These are phyloP conservation scores for Melanerpes aurifrons DNA, from an alignment of 2,113 vertebrate genomes.

Conservation along the genomic window DNA sequence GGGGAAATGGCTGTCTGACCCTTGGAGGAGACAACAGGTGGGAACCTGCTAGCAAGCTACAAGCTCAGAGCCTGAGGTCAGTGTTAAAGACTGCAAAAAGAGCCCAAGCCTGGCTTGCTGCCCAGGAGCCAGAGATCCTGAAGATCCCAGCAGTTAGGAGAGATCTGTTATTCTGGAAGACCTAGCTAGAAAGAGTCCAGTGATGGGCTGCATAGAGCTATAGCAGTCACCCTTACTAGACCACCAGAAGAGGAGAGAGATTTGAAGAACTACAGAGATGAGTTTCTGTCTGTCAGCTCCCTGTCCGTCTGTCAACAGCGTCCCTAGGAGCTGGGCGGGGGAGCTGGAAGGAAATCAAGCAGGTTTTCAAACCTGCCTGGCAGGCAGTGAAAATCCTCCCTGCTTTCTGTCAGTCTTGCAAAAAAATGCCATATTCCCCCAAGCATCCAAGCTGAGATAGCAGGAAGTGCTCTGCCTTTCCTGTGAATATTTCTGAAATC, in stretches of 20 bases:
- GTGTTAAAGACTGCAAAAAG: not conserved
- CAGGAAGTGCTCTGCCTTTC: constrained; percentile 6
- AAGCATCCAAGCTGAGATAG: not conserved
- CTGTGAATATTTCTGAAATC: not conserved
- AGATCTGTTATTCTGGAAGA: not conserved
- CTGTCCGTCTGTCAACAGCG: not conserved
- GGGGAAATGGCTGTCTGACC: not conserved
- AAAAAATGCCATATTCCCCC: not conserved
- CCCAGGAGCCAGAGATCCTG: not conserved
- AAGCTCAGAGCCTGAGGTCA: not conserved
- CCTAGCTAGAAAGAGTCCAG: not conserved
- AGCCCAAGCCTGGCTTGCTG: not conserved
- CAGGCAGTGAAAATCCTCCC: constrained; percentile 24
- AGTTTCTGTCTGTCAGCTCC: not conserved
- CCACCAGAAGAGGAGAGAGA: not conserved
- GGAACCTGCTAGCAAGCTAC: not conserved
- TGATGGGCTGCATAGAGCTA: not conserved
- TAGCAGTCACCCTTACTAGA: not conserved
- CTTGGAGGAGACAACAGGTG: not conserved
- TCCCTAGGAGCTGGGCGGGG: not conserved
- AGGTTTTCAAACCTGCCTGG: constrained; percentile 45
- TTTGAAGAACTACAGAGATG: not conserved
- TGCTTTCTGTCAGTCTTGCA: not conserved
- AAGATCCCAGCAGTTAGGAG: not conserved
- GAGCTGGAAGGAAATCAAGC: constrained; percentile 35